phyloP scores from a whole-genome alignment of 2,797 vertebrate species.

The Labeo calbasu region DNA sequence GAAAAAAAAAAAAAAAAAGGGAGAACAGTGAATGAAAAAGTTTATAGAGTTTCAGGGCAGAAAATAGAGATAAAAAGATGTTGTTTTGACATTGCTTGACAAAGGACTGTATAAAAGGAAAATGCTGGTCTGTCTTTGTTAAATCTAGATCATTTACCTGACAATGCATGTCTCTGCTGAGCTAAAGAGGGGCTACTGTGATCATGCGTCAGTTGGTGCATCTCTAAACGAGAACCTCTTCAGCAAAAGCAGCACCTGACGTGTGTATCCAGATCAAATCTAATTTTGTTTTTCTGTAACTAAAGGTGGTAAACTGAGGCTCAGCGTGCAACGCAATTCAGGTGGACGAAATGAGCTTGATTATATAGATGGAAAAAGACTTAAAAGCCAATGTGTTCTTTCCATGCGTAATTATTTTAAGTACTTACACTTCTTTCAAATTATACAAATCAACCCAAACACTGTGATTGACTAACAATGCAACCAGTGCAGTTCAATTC shows the following conservation, averaged over 20 bases:
- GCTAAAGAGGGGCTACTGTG: background rate
- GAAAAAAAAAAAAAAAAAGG: conserved; percentile 7
- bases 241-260: conserved; percentile 11
- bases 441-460: conserved; percentile 35
- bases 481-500: background rate
- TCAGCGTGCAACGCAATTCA: background rate
- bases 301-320: conserved; percentile 7
- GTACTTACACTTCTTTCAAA: background rate
- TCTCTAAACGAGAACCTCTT: background rate
- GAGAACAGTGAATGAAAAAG: background rate
- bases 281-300: conserved; percentile 17
- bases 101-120: conserved; percentile 1
- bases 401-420: background rate
- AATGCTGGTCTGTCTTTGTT: background rate
- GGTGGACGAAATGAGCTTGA: conserved; percentile 24
- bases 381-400: background rate
- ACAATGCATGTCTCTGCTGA: background rate
- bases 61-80: background rate
- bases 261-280: background rate
- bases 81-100: background rate
- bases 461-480: background rate
- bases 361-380: background rate
- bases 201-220: background rate
- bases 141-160: conserved; percentile 35
- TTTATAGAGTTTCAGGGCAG: conserved; percentile 1